Evolutionary conservation across 2,888 invertebrate species (phyloP), one percentile per base, ranked within the genome.

Genomic region (Scelioninae gen. 1): DNA sequence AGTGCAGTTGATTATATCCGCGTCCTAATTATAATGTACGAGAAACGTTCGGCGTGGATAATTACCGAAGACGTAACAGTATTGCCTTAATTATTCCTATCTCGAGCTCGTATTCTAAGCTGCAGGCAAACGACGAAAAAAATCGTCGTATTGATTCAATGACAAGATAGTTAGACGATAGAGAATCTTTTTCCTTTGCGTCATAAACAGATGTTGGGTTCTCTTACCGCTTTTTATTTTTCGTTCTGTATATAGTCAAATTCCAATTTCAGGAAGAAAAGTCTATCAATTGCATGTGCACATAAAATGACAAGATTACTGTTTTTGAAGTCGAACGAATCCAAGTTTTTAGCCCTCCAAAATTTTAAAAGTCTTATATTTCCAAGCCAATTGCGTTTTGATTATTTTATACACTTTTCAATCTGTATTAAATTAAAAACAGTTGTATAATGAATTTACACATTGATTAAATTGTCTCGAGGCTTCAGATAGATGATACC

Each of bases 151-250:
- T 84, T 79, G 81, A 82, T 84, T 81, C 78, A 62, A 62, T 82
- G 80, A 82, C 79, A 82, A 82, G 75, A 82, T 76, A 69, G 76
- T 83, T 80, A 76, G 80, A 82, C 60, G 82, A 80, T 82, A 83
- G 74, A 85, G 80, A 85, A 82, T 82, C 80, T 82, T 82, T 84
- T 85, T 85, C 82, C 65, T 84, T 75, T 72, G 77, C 76, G 85
- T 85, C 84, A 81, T 63, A 72, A 82, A 83, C 84, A 85, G 83
- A 83, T 79, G 84, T 65, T 68, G 75, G 34, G 47, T 74, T 82
- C 69, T 77, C 76, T 83, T 78, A 58, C 40, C 58, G 77, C 43
- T 45, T 80, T 69, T 83, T 80, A 68, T 68, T 71, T 79, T 69
- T 77, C 63, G 40, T 66, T 71, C 38, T 45, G 49, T 62, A 40